Evolutionary conservation across 1,140 invertebrate species (phyloP).

Genomic region (Panagrolaimus sp.): DNA sequence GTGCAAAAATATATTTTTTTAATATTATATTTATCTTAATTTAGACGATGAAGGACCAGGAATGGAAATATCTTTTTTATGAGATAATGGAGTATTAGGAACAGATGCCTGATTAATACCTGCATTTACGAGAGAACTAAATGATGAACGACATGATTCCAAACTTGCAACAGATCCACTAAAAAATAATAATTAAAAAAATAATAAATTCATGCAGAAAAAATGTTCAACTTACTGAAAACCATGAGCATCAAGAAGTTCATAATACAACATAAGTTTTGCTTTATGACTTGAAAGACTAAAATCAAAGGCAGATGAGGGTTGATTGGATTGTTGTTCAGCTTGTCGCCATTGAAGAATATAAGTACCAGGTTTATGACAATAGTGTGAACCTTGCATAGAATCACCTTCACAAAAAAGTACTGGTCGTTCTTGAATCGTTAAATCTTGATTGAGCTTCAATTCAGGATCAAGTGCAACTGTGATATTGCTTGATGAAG

Average conservation of each 20-base stretch:
- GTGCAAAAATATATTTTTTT: too few relatives aligned
- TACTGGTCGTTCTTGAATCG: slow-evolving; percentile 73
- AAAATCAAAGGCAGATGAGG: slow-evolving; percentile 61
- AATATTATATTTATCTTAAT: too few relatives aligned
- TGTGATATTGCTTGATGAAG: slow-evolving; percentile 31
- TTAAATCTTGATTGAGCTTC: slow-evolving; percentile 74
- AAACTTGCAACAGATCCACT: slow-evolving; percentile 90
- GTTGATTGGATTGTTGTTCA: slow-evolving; percentile 32
- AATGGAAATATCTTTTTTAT: slow-evolving; percentile 25
- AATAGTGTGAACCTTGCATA: slow-evolving; percentile 86
- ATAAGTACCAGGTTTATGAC: slow-evolving; percentile 73
- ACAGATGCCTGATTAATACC: slow-evolving; percentile 24
- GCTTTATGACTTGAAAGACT: slow-evolving; percentile 74
- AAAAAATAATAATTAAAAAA: slow-evolving; percentile 48
- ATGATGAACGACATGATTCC: slow-evolving; percentile 79
- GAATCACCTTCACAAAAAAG: slow-evolving; percentile 86
- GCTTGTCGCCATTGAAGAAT: slow-evolving; percentile 80
- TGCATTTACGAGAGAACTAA: slow-evolving; percentile 69
- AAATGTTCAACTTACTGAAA: slow-evolving; percentile 69
- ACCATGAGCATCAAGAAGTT: slow-evolving; percentile 79
- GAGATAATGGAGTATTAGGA: slow-evolving; percentile 26
- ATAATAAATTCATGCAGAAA: slow-evolving; percentile 16
- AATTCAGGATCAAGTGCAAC: slow-evolving; percentile 67
- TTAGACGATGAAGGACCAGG: too few relatives aligned
- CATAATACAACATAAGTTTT: slow-evolving; percentile 87